These are phyloP conservation scores for Austrolebias charrua DNA, from an alignment of 2,797 vertebrate species.

Conservation along the genomic window DNA sequence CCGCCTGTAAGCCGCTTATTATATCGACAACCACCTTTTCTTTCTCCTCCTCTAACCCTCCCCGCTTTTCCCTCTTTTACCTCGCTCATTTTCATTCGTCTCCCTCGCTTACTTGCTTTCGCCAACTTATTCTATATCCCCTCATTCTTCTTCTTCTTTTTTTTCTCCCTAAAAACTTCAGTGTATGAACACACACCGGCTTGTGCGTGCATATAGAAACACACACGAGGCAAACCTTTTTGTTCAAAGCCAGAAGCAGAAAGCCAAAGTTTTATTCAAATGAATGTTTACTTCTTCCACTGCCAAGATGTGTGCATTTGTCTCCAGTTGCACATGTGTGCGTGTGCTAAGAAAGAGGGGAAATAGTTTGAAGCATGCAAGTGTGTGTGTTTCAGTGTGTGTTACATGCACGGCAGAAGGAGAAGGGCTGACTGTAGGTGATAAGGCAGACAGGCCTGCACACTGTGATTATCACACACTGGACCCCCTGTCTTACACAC, in stretches of 20 bases:
- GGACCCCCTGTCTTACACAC: conserved; percentile 81
- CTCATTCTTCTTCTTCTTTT: conserved; percentile 46
- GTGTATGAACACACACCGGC: conserved; percentile 29
- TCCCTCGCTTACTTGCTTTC: conserved; percentile 48
- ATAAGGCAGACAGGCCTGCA: conserved; percentile 98
- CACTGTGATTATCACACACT: conserved; percentile 96
- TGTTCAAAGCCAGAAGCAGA: conserved; percentile 92
- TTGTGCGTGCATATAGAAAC: conserved; percentile 24
- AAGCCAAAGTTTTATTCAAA: conserved; percentile 97
- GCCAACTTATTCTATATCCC: conserved; percentile 58
- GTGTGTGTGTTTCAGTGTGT: conserved; percentile 78
- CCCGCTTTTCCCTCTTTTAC: conserved; percentile 55
- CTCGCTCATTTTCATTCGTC: conserved; percentile 68
- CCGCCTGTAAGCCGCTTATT: conserved; percentile 99
- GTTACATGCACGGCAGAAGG: conserved; percentile 88
- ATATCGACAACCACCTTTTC: conserved; percentile 96
- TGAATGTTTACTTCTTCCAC: conserved; percentile 97
- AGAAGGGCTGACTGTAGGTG: conserved; percentile 99
- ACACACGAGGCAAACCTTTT: conserved; percentile 76
- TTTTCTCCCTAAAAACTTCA: conserved; percentile 26
- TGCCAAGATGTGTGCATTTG: conserved; percentile 85
- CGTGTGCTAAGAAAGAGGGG: conserved; percentile 39
- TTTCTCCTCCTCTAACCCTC: conserved; percentile 72
- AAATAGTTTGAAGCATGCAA: conserved; percentile 53
- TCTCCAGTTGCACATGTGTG: conserved; percentile 41